Percentiles rank a stretch among this genome's conserved stretches.
phyloP scores from a whole-genome alignment of 2,888 invertebrate species.

The Cephus runcator region DNA sequence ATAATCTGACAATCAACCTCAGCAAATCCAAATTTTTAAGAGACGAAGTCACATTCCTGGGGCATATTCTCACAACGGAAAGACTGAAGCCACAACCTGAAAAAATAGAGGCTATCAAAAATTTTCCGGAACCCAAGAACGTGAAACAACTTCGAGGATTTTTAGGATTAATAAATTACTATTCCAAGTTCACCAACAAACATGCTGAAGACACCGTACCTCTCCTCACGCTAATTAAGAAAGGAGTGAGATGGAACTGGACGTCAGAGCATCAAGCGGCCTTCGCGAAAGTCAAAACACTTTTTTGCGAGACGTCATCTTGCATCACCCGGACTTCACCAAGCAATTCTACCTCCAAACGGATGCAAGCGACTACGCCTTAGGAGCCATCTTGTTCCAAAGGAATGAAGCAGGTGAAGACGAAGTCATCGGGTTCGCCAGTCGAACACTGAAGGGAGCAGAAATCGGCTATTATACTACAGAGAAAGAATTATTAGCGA shows the following conservation, averaged over 20 bases:
- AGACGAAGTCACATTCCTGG: slow-evolving; percentile 14
- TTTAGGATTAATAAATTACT: slow-evolving; percentile 17
- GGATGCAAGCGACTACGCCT: slow-evolving; percentile 24
- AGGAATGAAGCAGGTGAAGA: slow-evolving; percentile 8
- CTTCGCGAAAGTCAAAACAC: slow-evolving; percentile 21
- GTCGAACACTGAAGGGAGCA: slow-evolving; percentile 28
- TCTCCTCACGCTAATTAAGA: slow-evolving; percentile 19
- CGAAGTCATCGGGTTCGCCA: slow-evolving; percentile 33
- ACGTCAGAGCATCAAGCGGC: slow-evolving; percentile 9
- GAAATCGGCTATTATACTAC: slow-evolving; percentile 28
- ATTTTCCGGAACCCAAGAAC: slow-evolving; percentile 16
- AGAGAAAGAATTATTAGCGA: background rate
- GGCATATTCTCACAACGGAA: slow-evolving; percentile 4
- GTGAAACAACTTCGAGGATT: slow-evolving; percentile 20
- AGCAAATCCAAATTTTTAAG: slow-evolving; percentile 10
- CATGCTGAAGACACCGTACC: slow-evolving; percentile 18
- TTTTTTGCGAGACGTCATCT: slow-evolving; percentile 14
- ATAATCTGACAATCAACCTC: slow-evolving; percentile 10
- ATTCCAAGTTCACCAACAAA: slow-evolving; percentile 12
- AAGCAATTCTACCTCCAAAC: slow-evolving; percentile 10
- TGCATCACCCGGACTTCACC: slow-evolving; percentile 10
- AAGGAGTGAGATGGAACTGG: slow-evolving; percentile 22
- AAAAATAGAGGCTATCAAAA: slow-evolving; percentile 14
- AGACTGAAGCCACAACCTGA: slow-evolving; percentile 20
- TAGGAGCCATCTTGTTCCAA: slow-evolving; percentile 21